Conservation (phyloP, 2,797 vertebrate species). For the Muscicapa comitata region DNA sequence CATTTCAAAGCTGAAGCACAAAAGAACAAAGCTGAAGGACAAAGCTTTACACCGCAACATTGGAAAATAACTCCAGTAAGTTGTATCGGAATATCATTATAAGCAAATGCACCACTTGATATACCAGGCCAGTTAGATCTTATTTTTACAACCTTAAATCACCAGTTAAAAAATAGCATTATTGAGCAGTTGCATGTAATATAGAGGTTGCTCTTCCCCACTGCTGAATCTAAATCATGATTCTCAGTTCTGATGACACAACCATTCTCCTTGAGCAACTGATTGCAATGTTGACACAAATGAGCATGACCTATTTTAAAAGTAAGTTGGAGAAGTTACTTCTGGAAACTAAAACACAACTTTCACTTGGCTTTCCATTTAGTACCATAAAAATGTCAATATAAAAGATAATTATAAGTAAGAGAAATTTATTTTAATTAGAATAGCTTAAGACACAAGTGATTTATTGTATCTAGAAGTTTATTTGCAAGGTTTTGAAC, state of each 20-base stretch:
- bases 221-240: not conserved
- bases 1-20: not conserved
- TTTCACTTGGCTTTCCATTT: not conserved
- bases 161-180: not conserved
- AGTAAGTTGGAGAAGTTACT: not conserved
- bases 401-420: not conserved
- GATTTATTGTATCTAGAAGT: not conserved
- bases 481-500: not conserved
- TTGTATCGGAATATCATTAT: not conserved
- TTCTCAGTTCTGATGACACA: not conserved
- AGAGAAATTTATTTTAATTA: not conserved
- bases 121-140: not conserved
- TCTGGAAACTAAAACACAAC: not conserved
- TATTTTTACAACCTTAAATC: not conserved
- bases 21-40: not conserved
- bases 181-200: not conserved
- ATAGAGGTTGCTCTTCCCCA: not conserved
- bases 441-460: not conserved
- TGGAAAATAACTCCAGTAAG: not conserved
- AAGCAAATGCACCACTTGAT: not conserved
- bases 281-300: not conserved
- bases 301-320: not conserved
- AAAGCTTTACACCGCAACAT: not conserved
- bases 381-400: not conserved
- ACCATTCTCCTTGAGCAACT: not conserved